Evolutionary conservation across 1,140 invertebrate species (phyloP), one percentile per base, ranked within the genome.

Genomic region (Leptonema lineaticorne): DNA sequence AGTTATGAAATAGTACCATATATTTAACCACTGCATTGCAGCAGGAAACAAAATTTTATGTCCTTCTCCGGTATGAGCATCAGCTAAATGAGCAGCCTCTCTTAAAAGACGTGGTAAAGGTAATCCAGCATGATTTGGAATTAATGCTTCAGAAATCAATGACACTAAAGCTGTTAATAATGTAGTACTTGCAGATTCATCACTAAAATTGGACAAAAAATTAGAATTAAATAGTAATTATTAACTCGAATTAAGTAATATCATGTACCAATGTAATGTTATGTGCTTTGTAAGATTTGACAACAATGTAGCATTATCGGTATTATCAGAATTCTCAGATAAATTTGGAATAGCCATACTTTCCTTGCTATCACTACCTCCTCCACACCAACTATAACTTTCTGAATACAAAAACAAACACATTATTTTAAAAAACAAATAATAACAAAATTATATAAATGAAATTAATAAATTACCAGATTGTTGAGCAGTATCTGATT

Each of bases 61-160:
- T 0, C 94, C 92, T 37, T 84, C 83, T 24, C 88, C 88, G 8
- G 86, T 84, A 7, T 92, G 89, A 28, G 91, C 90, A 76, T 93
- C 91, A 0, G 94, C 94, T 63, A 97, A 79, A 1, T 89, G 93
- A 2, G 92, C 90, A 85, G 90, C 87, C 68, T 94, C 88, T 69
- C 89, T 85, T 84, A 97, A 89, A 11, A 96, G 82, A 75, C 93
- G 91, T 6, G 90, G 86, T 75, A 95, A 93, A 26, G 90, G 90
- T 45, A 86, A 83, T 0, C 86, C 88, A 75, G 92, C 90, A 26
- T 88, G 84, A 56, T 83, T 80, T 4, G 84, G 81, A 2, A 84
- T 85, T 18, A 90, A 78, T n/a, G 93, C 81, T 6, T 88, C 84
- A 53, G 87, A 86, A 0, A 87, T 90, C 74, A 95, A 84, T 41